Evolutionary conservation across 2,888 invertebrate genomes (phyloP), one percentile per base, ranked within the genome.

Genomic region (Fragum sueziense): DNA sequence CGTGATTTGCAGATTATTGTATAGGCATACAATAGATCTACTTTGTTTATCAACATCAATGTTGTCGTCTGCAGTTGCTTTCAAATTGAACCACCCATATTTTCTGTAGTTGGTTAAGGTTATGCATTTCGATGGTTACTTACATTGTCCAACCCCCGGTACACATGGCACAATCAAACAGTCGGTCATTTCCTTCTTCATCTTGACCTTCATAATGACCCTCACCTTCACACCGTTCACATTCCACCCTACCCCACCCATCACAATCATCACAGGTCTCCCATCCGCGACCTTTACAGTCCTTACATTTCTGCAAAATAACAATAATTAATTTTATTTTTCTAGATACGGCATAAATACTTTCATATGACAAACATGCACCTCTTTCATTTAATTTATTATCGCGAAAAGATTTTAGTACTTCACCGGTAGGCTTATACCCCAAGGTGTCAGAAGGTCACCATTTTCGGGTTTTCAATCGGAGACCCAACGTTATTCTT

Each of bases 241-340:
- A 80, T 37, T 84, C 84, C 6, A 69, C 71, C 33, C 33, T 70
- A 33, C 84, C 80, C 84, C 80, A 80, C 20, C 84, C 84, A 62
- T 76, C 80, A 70, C 84, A 84, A 3, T 80, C 80, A 37, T 84
- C 84, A 76, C 84, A 84, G 11, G 70, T 79, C 47, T 84, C 84
- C 76, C 76, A 84, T 0, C 84, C 84, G 33, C 79, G 76, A 6
- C 84, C 84, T 61, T 84, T 84, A 72, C 84, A 84, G 71, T 84
- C 84, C 62, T 80, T 80, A 52, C 84, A 84, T 84, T 84, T 84
- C 84, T 84, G 72, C 22, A 74, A 74, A 51, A 37, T 37, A 37
- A 37, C 7, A 37, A 6, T 9, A 37, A 37, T 6, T 14, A 37
- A n/a, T n/a, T n/a, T n/a, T n/a, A n/a, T n/a, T n/a, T n/a, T n/a